phyloP scores from a whole-genome alignment of 2,797 vertebrate species.

The Malurus leucopterus region DNA sequence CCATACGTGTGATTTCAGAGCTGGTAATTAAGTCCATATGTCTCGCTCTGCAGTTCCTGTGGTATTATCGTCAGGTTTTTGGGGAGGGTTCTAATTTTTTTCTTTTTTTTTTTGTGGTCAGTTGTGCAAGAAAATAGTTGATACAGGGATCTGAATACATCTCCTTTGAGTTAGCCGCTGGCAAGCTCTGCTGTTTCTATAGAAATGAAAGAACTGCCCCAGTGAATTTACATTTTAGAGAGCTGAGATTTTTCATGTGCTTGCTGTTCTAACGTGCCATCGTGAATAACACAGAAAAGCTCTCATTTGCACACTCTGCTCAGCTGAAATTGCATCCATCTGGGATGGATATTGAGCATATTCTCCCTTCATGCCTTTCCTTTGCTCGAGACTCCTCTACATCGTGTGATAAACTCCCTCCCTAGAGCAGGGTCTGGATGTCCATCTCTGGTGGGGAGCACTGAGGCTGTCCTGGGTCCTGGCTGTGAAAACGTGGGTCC shows the following conservation, averaged over 20 bases:
- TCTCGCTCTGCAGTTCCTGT: not conserved
- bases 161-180: conserved; percentile 44
- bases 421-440: not conserved
- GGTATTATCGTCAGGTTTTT: not conserved
- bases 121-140: conserved; percentile 55
- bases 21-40: conserved; percentile 38
- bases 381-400: not conserved
- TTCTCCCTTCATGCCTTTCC: not conserved
- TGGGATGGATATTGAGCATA: not conserved
- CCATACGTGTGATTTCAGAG: conserved; percentile 12
- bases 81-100: not conserved
- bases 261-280: not conserved
- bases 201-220: conserved; percentile 40
- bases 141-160: conserved; percentile 22
- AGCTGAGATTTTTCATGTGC: not conserved
- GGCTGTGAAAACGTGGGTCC: not conserved
- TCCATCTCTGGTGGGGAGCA: not conserved
- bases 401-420: not conserved
- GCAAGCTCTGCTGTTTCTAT: conserved; percentile 40
- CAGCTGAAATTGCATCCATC: conserved; percentile 25
- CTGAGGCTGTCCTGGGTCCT: not conserved
- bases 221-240: conserved; percentile 16
- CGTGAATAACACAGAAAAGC: not conserved
- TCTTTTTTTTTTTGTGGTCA: not conserved
- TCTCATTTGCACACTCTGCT: not conserved